These are phyloP conservation scores for Myotis lucifugus DNA, from an alignment of 2,113 vertebrate species.

Conservation along the genomic window DNA sequence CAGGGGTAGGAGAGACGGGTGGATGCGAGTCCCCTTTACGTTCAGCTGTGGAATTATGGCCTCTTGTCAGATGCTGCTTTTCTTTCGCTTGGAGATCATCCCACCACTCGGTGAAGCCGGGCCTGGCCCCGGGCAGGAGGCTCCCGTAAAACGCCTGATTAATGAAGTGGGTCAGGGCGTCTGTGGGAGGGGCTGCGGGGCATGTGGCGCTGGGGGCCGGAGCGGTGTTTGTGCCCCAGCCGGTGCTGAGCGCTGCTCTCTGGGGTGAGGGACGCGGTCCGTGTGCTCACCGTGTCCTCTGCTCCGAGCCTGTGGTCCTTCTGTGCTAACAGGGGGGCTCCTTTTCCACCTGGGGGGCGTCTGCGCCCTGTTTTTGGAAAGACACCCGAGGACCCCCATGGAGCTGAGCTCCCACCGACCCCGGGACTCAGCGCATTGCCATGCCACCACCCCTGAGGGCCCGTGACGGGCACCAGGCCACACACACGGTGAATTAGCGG, in stretches of 20 bases:
- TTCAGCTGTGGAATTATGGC: background rate
- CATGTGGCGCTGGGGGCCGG: background rate
- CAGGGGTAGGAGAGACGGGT: background rate
- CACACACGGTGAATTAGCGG: background rate
- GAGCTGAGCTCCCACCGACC: conserved; percentile 19
- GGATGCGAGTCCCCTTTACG: background rate
- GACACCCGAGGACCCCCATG: background rate
- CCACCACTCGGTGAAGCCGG: background rate
- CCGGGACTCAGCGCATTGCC: background rate
- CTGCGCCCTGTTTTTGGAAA: conserved; percentile 55
- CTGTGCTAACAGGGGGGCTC: background rate
- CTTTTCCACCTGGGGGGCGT: background rate
- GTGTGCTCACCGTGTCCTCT: background rate
- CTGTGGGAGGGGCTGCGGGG: conserved; percentile 57
- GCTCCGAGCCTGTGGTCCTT: background rate
- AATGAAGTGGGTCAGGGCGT: conserved; percentile 63
- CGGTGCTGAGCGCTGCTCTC: too few species aligned
- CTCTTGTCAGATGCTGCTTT: background rate
- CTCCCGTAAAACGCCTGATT: conserved; percentile 14
- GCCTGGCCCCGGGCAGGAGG: background rate
- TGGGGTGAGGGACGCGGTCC: background rate
- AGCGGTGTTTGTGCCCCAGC: conserved; percentile 33
- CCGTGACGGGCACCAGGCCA: background rate
- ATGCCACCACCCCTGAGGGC: background rate
- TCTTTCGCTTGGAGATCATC: background rate